Base-by-base conservation (phyloP, 2,113 vertebrate species). In the Nipponia nippon region DNA sequence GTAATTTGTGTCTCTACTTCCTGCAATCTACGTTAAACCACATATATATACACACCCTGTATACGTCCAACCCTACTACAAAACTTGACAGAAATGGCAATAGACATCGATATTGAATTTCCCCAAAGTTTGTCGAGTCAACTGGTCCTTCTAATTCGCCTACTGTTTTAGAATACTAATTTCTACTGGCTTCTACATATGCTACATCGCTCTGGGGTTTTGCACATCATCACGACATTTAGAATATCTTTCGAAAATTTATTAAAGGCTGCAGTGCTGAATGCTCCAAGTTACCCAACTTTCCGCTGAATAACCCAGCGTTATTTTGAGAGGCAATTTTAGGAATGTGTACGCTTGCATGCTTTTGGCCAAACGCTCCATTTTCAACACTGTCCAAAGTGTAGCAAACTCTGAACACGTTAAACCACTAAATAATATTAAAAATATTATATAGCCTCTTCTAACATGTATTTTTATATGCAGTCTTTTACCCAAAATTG, bases 281-380 rank as follows among this genome's bases (percentile, higher is more conserved):
- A 21, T 12, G 21, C 27, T 30, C 42, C 30, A 40, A 34, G 50
- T 8, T 55, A 42, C 34, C 69, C 3, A 6, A 61, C 46, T 20
- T 67, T 26, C 30, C 49, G 21, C 59, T 12, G 22, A 18, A 16
- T 17, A 66, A n/a, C 42, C 40, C 6, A 63, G 46, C 55, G 15
- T 15, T 46, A 25, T 7, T 58, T 50, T 13, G 22, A 86, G 29
- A 89, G 50, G 25, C 36, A 70, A 4, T 25, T 67, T 44, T 7
- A 49, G 46, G 11, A 77, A 38, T 0, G 4, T 2, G 3, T 8
- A 13, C 4, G 17, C 38, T 63, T 2, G 5, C 7, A 6, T 6
- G 12, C 59, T 92, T 40, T 65, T 6, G 19, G 40, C 40, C 76
- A 59, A 40, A 53, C 73, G 52, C n/a, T 71, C 22, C 32, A 47